These are phyloP conservation scores for Steinernema hermaphroditum DNA, from an alignment of 2,888 invertebrate genomes.

Conservation along the genomic window DNA sequence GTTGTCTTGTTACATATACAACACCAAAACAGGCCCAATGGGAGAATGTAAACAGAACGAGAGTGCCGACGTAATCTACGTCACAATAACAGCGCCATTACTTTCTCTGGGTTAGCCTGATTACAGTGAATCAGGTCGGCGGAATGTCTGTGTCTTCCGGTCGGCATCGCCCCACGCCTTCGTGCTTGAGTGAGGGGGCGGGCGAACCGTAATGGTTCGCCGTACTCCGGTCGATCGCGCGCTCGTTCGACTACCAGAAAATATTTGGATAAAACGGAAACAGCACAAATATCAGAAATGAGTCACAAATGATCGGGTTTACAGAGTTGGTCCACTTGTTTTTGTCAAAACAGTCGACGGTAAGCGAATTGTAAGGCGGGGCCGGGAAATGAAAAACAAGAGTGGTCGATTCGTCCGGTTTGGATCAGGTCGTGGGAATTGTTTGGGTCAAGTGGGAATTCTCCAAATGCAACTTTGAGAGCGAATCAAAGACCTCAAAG, in stretches of 20 bases:
- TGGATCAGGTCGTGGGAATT: conserved; percentile 1
- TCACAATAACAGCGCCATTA: conserved; percentile 28
- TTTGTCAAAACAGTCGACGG: background rate
- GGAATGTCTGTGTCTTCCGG: background rate
- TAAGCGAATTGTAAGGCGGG: conserved; percentile 17
- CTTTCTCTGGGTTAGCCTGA: background rate
- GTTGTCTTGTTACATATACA: conserved; percentile 29
- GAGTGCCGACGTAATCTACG: conserved; percentile 8
- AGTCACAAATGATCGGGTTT: background rate
- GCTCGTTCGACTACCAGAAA: background rate
- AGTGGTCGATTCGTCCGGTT: background rate
- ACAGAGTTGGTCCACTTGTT: background rate
- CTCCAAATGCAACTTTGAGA: background rate
- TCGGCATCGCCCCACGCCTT: background rate
- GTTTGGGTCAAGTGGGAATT: background rate
- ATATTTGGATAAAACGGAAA: background rate
- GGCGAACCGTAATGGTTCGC: background rate
- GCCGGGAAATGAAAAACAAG: conserved; percentile 3
- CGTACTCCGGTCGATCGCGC: background rate
- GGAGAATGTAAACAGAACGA: conserved; percentile 23
- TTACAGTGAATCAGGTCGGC: conserved; percentile 11
- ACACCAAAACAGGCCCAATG: conserved; percentile 25
- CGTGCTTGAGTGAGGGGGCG: background rate
- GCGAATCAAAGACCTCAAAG: background rate
- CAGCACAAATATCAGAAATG: background rate